Evolutionary conservation across 1,140 invertebrate species (phyloP).

Genomic region (Diorhabda sublineata): DNA sequence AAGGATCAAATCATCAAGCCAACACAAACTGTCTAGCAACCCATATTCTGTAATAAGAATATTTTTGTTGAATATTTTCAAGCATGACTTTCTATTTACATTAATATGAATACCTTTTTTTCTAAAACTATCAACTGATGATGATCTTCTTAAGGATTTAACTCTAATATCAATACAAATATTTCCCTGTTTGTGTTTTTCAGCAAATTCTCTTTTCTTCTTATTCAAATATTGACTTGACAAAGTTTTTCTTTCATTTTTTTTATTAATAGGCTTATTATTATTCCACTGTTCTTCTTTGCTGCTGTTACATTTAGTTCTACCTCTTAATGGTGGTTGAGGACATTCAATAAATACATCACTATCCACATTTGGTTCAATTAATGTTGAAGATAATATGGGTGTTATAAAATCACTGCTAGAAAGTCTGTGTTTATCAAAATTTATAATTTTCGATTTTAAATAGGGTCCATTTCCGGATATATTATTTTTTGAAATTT

Average conservation of each 20-base stretch:
- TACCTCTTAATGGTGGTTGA: no score
- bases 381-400: conserved; percentile 10
- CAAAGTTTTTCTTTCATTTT: background rate
- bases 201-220: background rate
- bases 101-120: background rate
- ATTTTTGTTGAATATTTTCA: no score
- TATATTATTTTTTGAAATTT: conserved; percentile 2
- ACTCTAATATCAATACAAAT: background rate
- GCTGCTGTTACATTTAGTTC: no score
- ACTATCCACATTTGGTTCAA: background rate
- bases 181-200: background rate
- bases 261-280: background rate
- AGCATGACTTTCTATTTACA: no score
- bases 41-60: no score
- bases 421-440: background rate
- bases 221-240: background rate
- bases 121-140: background rate
- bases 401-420: background rate
- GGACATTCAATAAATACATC: background rate
- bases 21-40: no score
- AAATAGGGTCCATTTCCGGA: conserved; percentile 6
- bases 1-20: no score
- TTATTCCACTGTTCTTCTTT: no score
- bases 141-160: background rate
- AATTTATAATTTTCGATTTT: conserved; percentile 6